Base-by-base conservation (phyloP, 2,888 invertebrate genomes). In the Branchellion lobata region DNA sequence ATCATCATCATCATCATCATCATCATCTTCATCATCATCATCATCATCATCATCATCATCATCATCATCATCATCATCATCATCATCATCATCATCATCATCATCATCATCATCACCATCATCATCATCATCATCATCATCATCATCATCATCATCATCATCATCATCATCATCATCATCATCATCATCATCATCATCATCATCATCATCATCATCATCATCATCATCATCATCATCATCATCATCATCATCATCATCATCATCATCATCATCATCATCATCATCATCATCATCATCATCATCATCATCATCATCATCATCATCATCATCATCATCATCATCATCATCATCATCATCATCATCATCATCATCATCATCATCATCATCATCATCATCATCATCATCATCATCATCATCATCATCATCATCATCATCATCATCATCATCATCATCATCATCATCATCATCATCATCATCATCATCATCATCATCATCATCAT, bases 1-100 rank as follows among this genome's bases (percentile, higher is more conserved):
- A 34, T 40, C 73, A 73, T 73, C 73, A 34, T 73, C 73, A 73
- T 73, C 73, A 73, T 5, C 40, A 34, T 29, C n/a, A 73, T 3
- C 73, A n/a, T 8, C 11, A 11, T 72, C 72, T 36, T 34, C 36
- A 72, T 72, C 34, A 72, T 72, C 36, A 72, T 75, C 76, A 51
- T 40, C 76, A 73, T 68, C 79, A 79, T 75, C 79, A 79, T 79
- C 79, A 47, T 53, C 79, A 75, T 78, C 78, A 47, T 82, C 81
- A 36, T 78, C 79, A 18, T 78, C 81, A 71, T 53, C 81, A 78
- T 79, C 78, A 61, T 78, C 81, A 65, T 77, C 77, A 24, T 74
- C 74, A 72, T 78, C 80, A 61, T 76, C 79, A 80, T 80, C 79
- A 75, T 57, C 79, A 61, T 81, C 80, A 3, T 36, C 80, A 40